These are phyloP conservation scores for Formicarius rufipectus DNA, from an alignment of 2,113 vertebrate genomes.

Conservation along the genomic window DNA sequence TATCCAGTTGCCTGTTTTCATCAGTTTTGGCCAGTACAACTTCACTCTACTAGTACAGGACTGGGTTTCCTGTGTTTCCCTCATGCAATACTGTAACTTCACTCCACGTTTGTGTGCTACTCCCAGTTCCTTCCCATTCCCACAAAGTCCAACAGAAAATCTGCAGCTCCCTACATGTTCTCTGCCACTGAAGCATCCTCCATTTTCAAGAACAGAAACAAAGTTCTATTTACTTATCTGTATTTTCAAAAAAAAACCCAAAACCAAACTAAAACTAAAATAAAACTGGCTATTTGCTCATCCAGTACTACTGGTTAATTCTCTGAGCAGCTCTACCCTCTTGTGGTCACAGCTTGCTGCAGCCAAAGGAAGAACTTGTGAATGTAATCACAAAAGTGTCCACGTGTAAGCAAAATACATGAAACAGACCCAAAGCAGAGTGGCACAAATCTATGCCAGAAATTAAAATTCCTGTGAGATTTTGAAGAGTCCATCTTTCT, in stretches of 20 bases:
- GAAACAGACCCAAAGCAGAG: neutral
- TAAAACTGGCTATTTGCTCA: neutral
- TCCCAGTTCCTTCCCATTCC: neutral
- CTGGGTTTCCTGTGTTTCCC: neutral
- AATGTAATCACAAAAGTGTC: neutral
- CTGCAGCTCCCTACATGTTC: neutral
- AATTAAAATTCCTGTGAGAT: neutral
- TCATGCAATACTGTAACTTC: rapidly evolving
- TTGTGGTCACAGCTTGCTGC: constrained; percentile 48
- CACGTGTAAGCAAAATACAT: neutral
- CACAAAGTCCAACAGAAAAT: neutral
- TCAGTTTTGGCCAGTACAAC: neutral
- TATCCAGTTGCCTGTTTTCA: neutral
- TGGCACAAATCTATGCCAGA: neutral
- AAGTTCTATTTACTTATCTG: neutral
- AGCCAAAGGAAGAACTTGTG: neutral
- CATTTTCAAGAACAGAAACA: neutral
- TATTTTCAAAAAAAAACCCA: neutral
- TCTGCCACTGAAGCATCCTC: neutral
- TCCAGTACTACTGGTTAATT: neutral
- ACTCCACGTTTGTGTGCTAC: neutral
- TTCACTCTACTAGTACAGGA: neutral
- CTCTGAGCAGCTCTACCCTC: constrained; percentile 61
- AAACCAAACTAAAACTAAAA: neutral
- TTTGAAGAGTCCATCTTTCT: neutral